Evolutionary conservation across 2,797 vertebrate species (phyloP).

Genomic region (Tragelaphus oryx): DNA sequence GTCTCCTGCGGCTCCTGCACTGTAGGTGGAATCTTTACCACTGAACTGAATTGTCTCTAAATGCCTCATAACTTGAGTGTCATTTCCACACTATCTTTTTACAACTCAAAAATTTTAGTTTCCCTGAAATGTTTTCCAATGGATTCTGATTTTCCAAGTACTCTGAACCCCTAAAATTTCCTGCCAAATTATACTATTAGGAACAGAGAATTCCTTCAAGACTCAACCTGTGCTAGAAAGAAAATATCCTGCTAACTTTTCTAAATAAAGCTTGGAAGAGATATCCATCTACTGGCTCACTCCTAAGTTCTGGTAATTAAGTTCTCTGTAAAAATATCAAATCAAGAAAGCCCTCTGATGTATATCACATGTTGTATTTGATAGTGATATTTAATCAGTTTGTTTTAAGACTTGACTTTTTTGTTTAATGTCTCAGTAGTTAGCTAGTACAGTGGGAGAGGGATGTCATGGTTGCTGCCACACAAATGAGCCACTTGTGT

Average conservation of each 20-base stretch:
- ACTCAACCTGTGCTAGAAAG: not conserved
- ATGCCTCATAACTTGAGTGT: not conserved
- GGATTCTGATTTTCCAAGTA: slow-evolving; percentile 15
- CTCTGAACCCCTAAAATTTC: not conserved
- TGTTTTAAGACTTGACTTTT: not conserved
- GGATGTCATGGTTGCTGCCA: not conserved
- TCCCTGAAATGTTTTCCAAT: not conserved
- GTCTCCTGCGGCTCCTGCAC: not conserved
- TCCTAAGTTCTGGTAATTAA: not conserved
- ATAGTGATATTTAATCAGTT: not conserved
- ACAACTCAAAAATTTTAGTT: not conserved
- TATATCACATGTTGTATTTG: not conserved
- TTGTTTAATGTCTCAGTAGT: not conserved
- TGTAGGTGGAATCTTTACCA: not conserved
- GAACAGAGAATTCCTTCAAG: slow-evolving; percentile 8
- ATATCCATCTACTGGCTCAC: not conserved
- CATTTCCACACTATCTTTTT: not conserved
- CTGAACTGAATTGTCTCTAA: not conserved
- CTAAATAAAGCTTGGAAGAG: not conserved
- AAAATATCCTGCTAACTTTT: not conserved
- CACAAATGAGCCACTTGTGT: slow-evolving; percentile 2
- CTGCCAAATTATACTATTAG: not conserved
- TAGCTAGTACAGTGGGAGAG: not conserved
- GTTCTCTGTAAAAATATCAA: slow-evolving; percentile 10
- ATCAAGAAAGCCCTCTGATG: not conserved